Conservation (phyloP, 2,888 invertebrate species). For the Ernsta delagoae region DNA sequence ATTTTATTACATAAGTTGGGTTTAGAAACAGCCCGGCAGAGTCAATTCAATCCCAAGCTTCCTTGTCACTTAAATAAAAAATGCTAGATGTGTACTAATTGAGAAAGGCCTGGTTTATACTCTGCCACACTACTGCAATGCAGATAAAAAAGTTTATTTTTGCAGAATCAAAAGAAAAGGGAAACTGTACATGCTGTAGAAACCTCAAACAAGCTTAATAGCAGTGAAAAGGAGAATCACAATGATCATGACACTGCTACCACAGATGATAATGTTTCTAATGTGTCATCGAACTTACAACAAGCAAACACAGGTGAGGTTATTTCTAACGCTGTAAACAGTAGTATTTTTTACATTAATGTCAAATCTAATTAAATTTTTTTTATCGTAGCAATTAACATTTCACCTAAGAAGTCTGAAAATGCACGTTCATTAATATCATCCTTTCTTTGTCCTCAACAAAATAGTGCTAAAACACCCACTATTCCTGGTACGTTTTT, state of each 20-base stretch:
- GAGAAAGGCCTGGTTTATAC: too few relatives aligned
- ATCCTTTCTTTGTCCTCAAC: background rate
- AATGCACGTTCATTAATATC: background rate
- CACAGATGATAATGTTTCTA: background rate
- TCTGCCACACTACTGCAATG: too few relatives aligned
- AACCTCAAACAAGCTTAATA: background rate
- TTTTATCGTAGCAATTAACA: background rate
- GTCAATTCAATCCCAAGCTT: too few relatives aligned
- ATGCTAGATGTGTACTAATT: too few relatives aligned
- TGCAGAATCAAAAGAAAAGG: constrained; percentile 6
- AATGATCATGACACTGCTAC: background rate
- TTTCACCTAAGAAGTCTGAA: background rate
- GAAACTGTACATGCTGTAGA: background rate
- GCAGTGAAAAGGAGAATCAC: background rate
- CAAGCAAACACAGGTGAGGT: constrained; percentile 1
- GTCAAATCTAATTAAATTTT: too few relatives aligned
- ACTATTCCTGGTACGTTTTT: background rate
- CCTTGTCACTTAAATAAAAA: too few relatives aligned
- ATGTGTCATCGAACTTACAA: background rate
- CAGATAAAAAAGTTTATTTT: too few relatives aligned
- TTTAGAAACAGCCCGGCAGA: too few relatives aligned
- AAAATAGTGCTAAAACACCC: background rate
- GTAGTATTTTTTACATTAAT: background rate
- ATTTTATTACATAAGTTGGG: too few relatives aligned
- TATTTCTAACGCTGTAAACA: too few relatives aligned